Percentiles rank a stretch among this genome's conserved stretches.
These are phyloP conservation scores for Parazoanthus swiftii DNA, from an alignment of 92 coral and sea anemone genomes.

Conservation along the genomic window DNA sequence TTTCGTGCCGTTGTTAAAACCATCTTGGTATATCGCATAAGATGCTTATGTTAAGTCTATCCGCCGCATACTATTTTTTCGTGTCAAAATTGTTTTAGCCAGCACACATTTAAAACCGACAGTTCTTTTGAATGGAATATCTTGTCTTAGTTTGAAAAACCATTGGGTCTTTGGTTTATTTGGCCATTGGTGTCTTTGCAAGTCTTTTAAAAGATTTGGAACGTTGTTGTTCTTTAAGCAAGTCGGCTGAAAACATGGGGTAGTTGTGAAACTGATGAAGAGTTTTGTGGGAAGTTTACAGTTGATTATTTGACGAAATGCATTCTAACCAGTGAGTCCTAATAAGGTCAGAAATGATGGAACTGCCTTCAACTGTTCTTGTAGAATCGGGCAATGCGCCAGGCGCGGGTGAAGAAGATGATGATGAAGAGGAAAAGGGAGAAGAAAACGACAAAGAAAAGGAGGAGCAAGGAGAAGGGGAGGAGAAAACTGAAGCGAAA, in stretches of 20 bases:
- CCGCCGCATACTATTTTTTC: too few relatives aligned
- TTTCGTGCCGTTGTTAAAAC: too few relatives aligned
- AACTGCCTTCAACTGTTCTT: background rate
- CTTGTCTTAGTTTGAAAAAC: too few relatives aligned
- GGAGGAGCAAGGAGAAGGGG: conserved; percentile 42
- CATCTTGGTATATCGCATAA: too few relatives aligned
- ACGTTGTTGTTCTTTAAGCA: too few relatives aligned
- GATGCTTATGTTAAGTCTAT: too few relatives aligned
- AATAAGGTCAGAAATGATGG: background rate
- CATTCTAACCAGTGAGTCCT: background rate
- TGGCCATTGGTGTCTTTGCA: too few relatives aligned
- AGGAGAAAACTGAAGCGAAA: conserved; percentile 39
- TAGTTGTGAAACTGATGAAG: background rate
- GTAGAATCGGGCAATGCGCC: background rate
- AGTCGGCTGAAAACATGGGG: background rate
- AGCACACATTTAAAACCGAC: too few relatives aligned
- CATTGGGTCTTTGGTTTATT: too few relatives aligned
- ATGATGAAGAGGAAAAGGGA: conserved; percentile 48
- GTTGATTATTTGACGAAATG: background rate
- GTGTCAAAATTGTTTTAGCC: too few relatives aligned
- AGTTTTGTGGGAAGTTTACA: background rate
- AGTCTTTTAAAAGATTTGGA: too few relatives aligned
- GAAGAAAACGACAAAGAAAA: conserved; percentile 43
- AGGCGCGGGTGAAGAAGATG: conserved; percentile 52
- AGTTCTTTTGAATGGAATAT: too few relatives aligned